Evolutionary conservation across 2,113 vertebrate genomes (phyloP).

Genomic region (Scartelaos histophorus): DNA sequence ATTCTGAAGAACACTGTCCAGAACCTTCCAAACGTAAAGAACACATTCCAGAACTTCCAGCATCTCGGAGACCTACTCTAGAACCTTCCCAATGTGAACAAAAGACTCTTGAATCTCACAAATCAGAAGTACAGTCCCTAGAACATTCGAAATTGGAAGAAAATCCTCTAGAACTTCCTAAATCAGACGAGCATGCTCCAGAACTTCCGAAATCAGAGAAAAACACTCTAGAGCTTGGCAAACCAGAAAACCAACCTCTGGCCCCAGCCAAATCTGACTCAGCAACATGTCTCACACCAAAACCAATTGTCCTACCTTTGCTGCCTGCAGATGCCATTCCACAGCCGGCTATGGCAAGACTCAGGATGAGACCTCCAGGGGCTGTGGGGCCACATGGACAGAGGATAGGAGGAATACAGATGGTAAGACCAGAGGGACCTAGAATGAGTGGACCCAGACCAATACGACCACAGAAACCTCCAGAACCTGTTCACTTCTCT

Average conservation of each 20-base stretch:
- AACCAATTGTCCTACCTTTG: slow-evolving; percentile 21
- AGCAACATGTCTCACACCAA: not conserved
- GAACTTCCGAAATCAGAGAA: not conserved
- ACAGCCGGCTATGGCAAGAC: slow-evolving; percentile 1
- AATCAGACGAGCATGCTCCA: not conserved
- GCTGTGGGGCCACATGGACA: slow-evolving; percentile 31
- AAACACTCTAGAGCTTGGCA: not conserved
- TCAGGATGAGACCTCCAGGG: slow-evolving; percentile 42
- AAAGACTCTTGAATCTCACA: not conserved
- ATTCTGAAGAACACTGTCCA: not conserved
- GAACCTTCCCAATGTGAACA: not conserved
- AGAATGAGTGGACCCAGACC: slow-evolving; percentile 45
- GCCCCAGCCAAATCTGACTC: not conserved
- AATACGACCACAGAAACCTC: slow-evolving; percentile 63
- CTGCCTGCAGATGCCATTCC: slow-evolving; percentile 37
- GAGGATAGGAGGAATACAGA: slow-evolving; percentile 44
- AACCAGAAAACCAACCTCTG: not conserved
- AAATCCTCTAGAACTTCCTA: not conserved
- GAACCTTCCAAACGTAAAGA: not conserved
- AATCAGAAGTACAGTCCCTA: not conserved
- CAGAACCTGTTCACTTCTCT: slow-evolving; percentile 84
- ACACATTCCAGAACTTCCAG: too few species aligned
- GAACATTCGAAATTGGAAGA: not conserved
- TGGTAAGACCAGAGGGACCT: slow-evolving; percentile 41
- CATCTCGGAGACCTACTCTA: not conserved